Evolutionary conservation across 2,113 vertebrate genomes (phyloP).

Genomic region (Hipposideros armiger): DNA sequence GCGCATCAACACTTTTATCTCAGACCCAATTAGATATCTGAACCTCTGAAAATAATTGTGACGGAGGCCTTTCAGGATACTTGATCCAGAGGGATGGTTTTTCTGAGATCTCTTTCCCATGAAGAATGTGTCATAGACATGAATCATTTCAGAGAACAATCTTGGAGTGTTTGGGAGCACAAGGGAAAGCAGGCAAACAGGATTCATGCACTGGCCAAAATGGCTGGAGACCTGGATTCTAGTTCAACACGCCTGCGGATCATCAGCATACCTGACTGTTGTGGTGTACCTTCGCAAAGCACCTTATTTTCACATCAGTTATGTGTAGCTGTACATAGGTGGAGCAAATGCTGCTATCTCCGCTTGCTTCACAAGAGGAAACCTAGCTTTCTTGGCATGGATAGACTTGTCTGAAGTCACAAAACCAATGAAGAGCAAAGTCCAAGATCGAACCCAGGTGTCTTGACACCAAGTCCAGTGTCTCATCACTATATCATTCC

Average conservation of each 20-base stretch:
- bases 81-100: background rate
- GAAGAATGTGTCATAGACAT: background rate
- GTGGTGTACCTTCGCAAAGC: background rate
- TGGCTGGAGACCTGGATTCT: background rate
- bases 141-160: background rate
- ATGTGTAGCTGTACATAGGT: background rate
- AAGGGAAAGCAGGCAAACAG: background rate
- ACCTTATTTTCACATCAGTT: background rate
- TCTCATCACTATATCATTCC: background rate
- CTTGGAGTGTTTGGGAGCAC: background rate
- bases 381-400: background rate
- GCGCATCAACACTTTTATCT: background rate
- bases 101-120: background rate
- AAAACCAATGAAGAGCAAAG: background rate
- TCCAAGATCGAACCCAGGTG: background rate
- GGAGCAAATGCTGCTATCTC: background rate
- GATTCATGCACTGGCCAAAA: background rate
- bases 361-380: background rate
- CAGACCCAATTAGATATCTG: background rate
- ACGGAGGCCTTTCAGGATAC: background rate
- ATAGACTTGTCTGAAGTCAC: background rate
- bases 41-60: background rate
- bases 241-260: background rate
- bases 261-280: background rate
- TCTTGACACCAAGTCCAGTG: background rate